A percentile compares a stretch with the other conserved stretches of the same genome.
phyloP scores from a whole-genome alignment of 2,888 invertebrate genomes.

The Boloria selene region DNA sequence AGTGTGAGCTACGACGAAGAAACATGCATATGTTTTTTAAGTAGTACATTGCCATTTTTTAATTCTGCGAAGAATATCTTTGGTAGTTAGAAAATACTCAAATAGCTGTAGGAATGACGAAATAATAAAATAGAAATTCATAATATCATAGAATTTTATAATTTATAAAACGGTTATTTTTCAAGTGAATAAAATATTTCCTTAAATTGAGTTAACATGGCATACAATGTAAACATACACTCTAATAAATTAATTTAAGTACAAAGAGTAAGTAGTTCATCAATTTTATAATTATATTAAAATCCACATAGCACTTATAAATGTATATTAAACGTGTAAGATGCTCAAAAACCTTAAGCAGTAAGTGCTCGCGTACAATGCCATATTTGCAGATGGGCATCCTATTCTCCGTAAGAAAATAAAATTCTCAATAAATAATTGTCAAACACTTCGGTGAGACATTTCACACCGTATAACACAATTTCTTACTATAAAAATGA shows the following conservation, averaged over 20 bases:
- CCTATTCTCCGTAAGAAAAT: conserved; percentile 76
- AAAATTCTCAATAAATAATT: conserved; percentile 82
- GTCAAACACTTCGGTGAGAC: conserved; percentile 79
- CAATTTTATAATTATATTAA: conserved; percentile 44
- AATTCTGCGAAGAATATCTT: conserved; percentile 33
- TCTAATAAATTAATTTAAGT: conserved; percentile 52
- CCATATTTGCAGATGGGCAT: conserved; percentile 82
- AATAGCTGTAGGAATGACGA: conserved; percentile 11
- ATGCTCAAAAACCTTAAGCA: conserved; percentile 53
- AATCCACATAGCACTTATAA: conserved; percentile 33
- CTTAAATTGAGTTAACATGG: conserved; percentile 26
- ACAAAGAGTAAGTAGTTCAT: conserved; percentile 43
- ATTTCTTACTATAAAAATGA: conserved; percentile 81
- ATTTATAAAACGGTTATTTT: conserved; percentile 15
- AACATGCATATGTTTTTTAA: conserved; percentile 27
- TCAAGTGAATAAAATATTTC: conserved; percentile 26
- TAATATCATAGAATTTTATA: conserved; percentile 10
- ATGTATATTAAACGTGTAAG: conserved; percentile 22
- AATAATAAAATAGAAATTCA: conserved; percentile 15
- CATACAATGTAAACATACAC: conserved; percentile 23
- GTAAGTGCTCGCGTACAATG: conserved; percentile 55
- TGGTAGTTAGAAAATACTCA: conserved; percentile 34
- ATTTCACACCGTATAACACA: conserved; percentile 79
- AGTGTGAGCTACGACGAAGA: conserved; percentile 17
- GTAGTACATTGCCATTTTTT: conserved; percentile 33